Percentiles rank a stretch among this genome's conserved stretches.
phyloP scores from a whole-genome alignment of 2,888 invertebrate genomes.

The Melanostoma scalare region DNA sequence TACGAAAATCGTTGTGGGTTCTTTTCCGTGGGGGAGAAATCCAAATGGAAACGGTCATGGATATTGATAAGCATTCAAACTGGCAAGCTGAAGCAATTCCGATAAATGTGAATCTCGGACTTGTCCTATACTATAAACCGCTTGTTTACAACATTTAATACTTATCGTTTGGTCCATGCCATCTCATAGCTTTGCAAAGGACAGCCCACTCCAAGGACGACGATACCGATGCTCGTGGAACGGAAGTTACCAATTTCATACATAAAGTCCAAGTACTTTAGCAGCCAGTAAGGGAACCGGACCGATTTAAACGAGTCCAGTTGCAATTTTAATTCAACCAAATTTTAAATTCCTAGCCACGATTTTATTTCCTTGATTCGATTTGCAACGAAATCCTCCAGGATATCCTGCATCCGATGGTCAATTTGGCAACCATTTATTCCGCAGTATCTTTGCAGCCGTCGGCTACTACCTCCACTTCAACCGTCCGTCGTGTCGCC shows the following conservation, averaged over 20 bases:
- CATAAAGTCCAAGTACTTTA: slow-evolving; percentile 50
- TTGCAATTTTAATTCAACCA: slow-evolving; percentile 71
- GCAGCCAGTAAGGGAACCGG: neutral
- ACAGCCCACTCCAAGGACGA: slow-evolving; percentile 11
- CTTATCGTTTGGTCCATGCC: slow-evolving; percentile 58
- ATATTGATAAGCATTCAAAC: slow-evolving; percentile 19
- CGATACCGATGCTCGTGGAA: slow-evolving; percentile 10
- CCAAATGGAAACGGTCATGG: slow-evolving; percentile 28
- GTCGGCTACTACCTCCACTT: slow-evolving; percentile 8
- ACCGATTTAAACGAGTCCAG: slow-evolving; percentile 47
- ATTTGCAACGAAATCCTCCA: slow-evolving; percentile 69
- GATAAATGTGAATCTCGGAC: slow-evolving; percentile 60
- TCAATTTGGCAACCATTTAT: slow-evolving; percentile 73
- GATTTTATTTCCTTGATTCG: slow-evolving; percentile 70
- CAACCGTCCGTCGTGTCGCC: neutral
- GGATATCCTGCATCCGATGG: slow-evolving; percentile 73
- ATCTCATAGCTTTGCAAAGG: slow-evolving; percentile 31
- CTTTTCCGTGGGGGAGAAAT: slow-evolving; percentile 29
- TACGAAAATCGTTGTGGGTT: slow-evolving; percentile 62
- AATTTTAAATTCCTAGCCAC: slow-evolving; percentile 71
- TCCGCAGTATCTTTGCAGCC: slow-evolving; percentile 67
- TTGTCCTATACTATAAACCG: slow-evolving; percentile 40
- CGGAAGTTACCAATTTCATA: slow-evolving; percentile 59
- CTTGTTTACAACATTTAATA: slow-evolving; percentile 62
- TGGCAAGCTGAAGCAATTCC: slow-evolving; percentile 21